A percentile compares a stretch with the other conserved stretches of the same genome.
These are phyloP conservation scores for Semicossyphus pulcher DNA, from an alignment of 2,113 vertebrate species.

Conservation along the genomic window DNA sequence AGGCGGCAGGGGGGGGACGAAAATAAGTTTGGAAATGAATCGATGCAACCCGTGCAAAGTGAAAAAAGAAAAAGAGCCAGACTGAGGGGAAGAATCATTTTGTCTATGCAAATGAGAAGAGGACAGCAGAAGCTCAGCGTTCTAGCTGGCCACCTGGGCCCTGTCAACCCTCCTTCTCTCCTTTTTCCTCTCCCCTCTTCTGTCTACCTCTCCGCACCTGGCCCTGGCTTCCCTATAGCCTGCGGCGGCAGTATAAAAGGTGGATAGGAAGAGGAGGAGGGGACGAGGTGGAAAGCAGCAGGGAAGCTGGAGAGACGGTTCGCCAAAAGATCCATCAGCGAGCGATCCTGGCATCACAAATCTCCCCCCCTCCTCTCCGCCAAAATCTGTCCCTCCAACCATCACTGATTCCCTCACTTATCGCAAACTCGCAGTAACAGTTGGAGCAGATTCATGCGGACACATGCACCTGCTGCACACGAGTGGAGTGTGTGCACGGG, in stretches of 20 bases:
- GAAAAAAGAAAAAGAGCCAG: constrained; percentile 42
- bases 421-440: constrained; percentile 46
- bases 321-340: constrained; percentile 66
- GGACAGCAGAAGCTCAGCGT: constrained; percentile 45
- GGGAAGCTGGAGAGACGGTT: constrained; percentile 45
- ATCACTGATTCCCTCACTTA: constrained; percentile 14
- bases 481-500: constrained; percentile 18
- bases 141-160: constrained; percentile 70
- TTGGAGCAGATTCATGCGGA: constrained; percentile 38
- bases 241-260: constrained; percentile 33
- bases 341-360: constrained; percentile 45
- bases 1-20: constrained; percentile 4
- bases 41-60: constrained; percentile 28
- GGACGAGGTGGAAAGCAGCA: constrained; percentile 28
- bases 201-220: constrained; percentile 65
- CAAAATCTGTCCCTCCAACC: constrained; percentile 45
- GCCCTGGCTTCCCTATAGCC: constrained; percentile 41
- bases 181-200: constrained; percentile 7
- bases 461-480: constrained; percentile 44
- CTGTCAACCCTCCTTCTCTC: constrained; percentile 53
- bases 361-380: background rate
- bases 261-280: constrained; percentile 32
- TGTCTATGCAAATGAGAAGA: constrained; percentile 71
- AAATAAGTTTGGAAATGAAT: constrained; percentile 52
- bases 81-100: constrained; percentile 50